phyloP scores from a whole-genome alignment of 2,797 vertebrate genomes.

The Heliangelus exortis region DNA sequence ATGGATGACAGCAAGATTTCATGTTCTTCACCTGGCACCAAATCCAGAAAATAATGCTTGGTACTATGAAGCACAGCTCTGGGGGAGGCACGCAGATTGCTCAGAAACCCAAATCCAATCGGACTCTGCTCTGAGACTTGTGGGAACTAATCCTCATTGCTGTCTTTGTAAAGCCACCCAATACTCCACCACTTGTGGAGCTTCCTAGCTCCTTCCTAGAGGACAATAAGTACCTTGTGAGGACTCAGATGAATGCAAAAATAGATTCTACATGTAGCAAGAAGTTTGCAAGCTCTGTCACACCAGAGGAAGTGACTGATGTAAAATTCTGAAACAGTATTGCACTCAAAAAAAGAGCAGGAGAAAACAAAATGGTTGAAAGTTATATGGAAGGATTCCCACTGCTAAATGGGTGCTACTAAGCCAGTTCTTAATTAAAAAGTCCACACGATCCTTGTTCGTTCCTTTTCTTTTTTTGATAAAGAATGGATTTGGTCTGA shows the following conservation, averaged over 20 bases:
- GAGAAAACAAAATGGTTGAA: constrained; percentile 11
- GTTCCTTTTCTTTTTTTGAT: neutral
- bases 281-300: neutral
- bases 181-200: neutral
- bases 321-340: neutral
- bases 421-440: constrained; percentile 33
- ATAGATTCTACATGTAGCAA: neutral
- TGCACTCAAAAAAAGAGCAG: neutral
- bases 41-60: neutral
- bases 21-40: neutral
- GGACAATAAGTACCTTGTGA: neutral
- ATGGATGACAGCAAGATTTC: neutral
- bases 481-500: neutral
- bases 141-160: neutral
- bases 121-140: neutral
- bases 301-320: neutral
- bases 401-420: neutral
- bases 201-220: neutral
- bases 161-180: neutral
- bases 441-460: neutral
- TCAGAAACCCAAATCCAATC: neutral
- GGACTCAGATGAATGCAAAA: neutral
- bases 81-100: neutral
- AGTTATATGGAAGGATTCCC: neutral
- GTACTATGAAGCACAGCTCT: neutral